A percentile compares a stretch with the other conserved stretches of the same genome.
Conservation (phyloP, 2,888 invertebrate genomes). For the Psylliodes chrysocephalus region DNA sequence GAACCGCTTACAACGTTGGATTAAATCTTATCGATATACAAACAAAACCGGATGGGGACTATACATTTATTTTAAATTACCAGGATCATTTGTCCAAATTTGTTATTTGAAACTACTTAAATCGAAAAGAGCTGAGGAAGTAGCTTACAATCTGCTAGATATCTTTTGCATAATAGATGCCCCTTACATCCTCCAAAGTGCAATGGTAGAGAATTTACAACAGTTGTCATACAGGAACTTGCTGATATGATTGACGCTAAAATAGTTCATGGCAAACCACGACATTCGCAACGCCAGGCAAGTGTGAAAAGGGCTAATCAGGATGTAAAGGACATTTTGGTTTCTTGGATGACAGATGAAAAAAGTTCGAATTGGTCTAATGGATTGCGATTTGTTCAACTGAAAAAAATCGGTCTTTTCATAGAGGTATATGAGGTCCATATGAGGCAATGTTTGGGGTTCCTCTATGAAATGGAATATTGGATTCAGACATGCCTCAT, state of each 20-base stretch:
- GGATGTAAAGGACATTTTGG: constrained; percentile 37
- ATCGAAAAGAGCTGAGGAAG: constrained; percentile 55
- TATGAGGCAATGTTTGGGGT: no score
- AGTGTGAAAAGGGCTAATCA: constrained; percentile 30
- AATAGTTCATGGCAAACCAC: constrained; percentile 36
- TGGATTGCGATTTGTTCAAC: no score
- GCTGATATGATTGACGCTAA: constrained; percentile 38
- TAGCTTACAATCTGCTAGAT: constrained; percentile 50
- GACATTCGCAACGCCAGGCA: constrained; percentile 19
- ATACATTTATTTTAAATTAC: constrained; percentile 57
- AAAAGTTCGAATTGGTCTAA: no score
- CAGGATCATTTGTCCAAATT: no score
- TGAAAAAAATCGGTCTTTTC: no score
- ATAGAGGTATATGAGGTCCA: no score
- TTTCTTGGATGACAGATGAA: no score
- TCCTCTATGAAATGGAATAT: constrained; percentile 26
- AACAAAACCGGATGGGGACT: not conserved
- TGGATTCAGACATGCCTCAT: constrained; percentile 22
- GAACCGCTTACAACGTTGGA: no score
- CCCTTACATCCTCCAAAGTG: constrained; percentile 54
- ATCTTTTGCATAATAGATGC: constrained; percentile 59
- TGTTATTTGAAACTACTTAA: constrained; percentile 55
- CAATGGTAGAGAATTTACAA: constrained; percentile 44
- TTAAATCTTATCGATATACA: no score
- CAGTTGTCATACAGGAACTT: constrained; percentile 30